Conservation (phyloP, 35 echinoderm and acorn worm species). For the Heliocidaris erythrogramma region DNA sequence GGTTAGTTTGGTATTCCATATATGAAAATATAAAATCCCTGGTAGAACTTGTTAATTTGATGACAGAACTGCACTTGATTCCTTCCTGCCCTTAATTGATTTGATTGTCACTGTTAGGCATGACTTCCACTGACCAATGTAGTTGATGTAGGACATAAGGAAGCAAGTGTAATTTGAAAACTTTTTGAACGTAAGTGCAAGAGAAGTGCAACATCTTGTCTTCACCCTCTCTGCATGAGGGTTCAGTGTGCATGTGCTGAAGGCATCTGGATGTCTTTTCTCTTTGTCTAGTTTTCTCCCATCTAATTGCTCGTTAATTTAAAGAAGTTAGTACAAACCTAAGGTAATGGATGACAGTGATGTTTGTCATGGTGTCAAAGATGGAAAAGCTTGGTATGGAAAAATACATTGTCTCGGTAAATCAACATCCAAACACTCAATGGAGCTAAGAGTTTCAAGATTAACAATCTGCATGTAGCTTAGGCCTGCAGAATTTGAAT, state of each 20-base stretch:
- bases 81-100: background rate
- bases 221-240: background rate
- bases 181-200: background rate
- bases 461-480: no score
- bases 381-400: no score
- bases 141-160: background rate
- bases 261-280: background rate
- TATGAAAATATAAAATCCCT: background rate
- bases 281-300: background rate
- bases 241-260: background rate
- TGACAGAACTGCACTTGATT: background rate
- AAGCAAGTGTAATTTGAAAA: background rate
- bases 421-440: no score
- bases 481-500: no score
- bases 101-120: background rate
- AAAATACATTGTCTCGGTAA: no score
- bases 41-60: background rate
- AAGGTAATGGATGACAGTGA: no score
- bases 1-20: background rate
- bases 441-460: no score
- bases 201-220: background rate
- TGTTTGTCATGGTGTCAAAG: no score
- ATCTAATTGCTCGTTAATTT: no score
- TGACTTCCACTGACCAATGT: background rate
- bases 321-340: no score